phyloP scores from a whole-genome alignment of 2,113 vertebrate genomes.

The Gracilinanus agilis region DNA sequence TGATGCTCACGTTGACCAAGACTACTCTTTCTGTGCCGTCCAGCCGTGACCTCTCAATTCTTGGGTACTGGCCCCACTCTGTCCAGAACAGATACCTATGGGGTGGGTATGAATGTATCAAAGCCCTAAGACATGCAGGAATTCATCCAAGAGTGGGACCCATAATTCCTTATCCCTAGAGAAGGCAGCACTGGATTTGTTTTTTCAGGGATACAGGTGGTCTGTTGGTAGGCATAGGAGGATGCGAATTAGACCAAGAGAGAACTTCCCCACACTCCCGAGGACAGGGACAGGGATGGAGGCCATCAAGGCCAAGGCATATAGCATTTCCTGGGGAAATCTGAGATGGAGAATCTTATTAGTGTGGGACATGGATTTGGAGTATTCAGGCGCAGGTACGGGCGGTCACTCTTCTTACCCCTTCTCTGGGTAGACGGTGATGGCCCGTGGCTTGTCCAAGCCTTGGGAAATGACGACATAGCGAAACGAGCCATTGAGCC shows the following conservation, averaged over 20 bases:
- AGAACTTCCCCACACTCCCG: background rate
- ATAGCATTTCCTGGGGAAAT: background rate
- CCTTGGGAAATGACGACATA: slow-evolving; percentile 98
- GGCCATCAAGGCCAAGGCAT: no score
- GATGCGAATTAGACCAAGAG: background rate
- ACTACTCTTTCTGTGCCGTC: slow-evolving; percentile 93
- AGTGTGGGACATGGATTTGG: background rate
- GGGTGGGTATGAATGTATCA: slow-evolving; percentile 28
- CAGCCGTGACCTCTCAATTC: slow-evolving; percentile 94
- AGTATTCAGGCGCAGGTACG: background rate
- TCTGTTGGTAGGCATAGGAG: background rate
- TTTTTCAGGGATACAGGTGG: fast-evolving
- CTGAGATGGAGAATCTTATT: background rate
- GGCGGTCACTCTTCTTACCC: slow-evolving; percentile 86
- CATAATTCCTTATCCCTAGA: fast-evolving
- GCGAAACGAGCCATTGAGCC: slow-evolving; percentile 98
- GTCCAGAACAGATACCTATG: slow-evolving; percentile 98
- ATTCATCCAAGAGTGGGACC: background rate
- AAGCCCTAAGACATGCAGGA: background rate
- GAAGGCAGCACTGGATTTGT: background rate
- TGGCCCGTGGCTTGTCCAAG: slow-evolving; percentile 96
- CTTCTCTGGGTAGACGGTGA: slow-evolving; percentile 95
- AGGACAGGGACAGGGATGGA: background rate
- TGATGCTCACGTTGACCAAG: slow-evolving; percentile 95
- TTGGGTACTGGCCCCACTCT: slow-evolving; percentile 97